A percentile compares a stretch with the other conserved stretches of the same genome.
phyloP scores from a whole-genome alignment of 2,113 vertebrate species.

The Peromyscus maniculatus region DNA sequence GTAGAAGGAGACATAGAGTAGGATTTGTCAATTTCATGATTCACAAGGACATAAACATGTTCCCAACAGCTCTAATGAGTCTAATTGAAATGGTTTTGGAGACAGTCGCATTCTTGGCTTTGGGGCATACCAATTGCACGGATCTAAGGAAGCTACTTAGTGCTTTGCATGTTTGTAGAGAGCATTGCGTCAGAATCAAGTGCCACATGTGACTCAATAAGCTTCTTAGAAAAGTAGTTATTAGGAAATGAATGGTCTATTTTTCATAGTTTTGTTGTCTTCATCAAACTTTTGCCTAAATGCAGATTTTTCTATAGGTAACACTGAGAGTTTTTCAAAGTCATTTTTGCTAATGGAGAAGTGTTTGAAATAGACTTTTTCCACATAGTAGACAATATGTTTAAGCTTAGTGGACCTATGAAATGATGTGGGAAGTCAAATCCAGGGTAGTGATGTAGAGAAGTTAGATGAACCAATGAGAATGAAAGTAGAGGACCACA shows the following conservation, averaged over 20 bases:
- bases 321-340: not conserved
- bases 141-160: not conserved
- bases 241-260: not conserved
- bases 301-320: not conserved
- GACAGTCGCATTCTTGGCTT: not conserved
- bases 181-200: conserved; percentile 7
- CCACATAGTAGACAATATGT: not conserved
- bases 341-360: conserved; percentile 47
- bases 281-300: not conserved
- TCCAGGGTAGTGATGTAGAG: not conserved
- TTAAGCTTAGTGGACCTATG: not conserved
- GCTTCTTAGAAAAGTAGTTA: not conserved
- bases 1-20: not conserved
- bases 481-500: not conserved
- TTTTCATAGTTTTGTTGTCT: not conserved
- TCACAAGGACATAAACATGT: not conserved
- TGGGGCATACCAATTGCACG: not conserved
- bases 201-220: not conserved
- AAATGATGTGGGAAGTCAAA: conserved; percentile 22
- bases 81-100: conserved; percentile 3
- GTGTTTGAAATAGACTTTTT: conserved; percentile 46
- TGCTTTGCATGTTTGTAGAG: not conserved
- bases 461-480: not conserved
- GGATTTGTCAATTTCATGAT: not conserved
- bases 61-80: not conserved